phyloP scores from a whole-genome alignment of 2,797 vertebrate genomes.

The Trematomus bernacchii region DNA sequence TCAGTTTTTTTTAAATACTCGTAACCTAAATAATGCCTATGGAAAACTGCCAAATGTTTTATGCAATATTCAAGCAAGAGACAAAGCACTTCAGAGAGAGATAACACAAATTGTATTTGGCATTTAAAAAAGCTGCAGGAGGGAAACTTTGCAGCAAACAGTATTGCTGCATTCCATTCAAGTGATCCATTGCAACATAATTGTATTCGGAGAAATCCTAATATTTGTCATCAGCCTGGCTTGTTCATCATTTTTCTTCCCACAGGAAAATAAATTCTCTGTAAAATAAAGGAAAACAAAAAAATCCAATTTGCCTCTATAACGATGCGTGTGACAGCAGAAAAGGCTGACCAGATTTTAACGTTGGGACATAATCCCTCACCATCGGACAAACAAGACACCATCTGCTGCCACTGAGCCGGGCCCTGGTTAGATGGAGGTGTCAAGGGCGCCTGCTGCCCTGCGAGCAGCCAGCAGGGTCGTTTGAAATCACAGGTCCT shows the following conservation, averaged over 20 bases:
- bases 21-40: too few relatives aligned
- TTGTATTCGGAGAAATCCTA: constrained; percentile 9
- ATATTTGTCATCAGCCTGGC: neutral
- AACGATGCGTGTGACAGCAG: constrained; percentile 57
- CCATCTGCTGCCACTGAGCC: constrained; percentile 87
- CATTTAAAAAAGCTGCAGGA: neutral
- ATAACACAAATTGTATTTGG: neutral
- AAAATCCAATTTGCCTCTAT: constrained; percentile 59
- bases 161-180: neutral
- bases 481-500: constrained; percentile 67
- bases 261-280: constrained; percentile 15
- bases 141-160: constrained; percentile 5
- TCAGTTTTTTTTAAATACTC: neutral
- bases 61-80: too few relatives aligned
- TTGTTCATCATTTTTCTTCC: neutral
- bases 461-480: constrained; percentile 62
- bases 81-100: too few relatives aligned
- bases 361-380: constrained; percentile 79
- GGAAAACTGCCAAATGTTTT: too few relatives aligned
- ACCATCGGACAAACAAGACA: constrained; percentile 82
- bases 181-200: constrained; percentile 5
- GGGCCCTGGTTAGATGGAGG: constrained; percentile 71
- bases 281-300: constrained; percentile 50
- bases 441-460: constrained; percentile 77
- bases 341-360: constrained; percentile 76